Evolutionary conservation across 2,797 vertebrate species (phyloP).

Genomic region (Hozukius guyotensis): DNA sequence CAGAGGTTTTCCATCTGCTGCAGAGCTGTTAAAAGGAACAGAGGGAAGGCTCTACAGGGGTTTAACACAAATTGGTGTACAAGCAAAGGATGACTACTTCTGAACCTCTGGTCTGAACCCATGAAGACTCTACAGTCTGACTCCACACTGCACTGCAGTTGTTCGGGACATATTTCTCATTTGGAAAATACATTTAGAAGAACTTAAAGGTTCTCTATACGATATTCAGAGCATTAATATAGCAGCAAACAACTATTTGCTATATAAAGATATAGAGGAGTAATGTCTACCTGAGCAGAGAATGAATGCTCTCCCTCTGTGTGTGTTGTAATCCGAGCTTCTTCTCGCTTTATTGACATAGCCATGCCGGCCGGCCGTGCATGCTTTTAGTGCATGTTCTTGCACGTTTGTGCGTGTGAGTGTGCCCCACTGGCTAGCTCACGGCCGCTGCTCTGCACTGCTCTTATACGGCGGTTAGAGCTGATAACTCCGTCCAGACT

Average conservation of each 20-base stretch:
- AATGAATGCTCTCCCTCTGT: neutral
- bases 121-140: neutral
- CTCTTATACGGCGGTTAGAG: neutral
- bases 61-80: neutral
- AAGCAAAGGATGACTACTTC: neutral
- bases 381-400: neutral
- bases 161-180: neutral
- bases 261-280: neutral
- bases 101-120: neutral
- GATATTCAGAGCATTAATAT: neutral
- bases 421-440: neutral
- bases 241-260: neutral
- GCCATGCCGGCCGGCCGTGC: too few relatives aligned
- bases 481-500: neutral
- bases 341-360: neutral
- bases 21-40: neutral
- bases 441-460: neutral
- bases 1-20: neutral
- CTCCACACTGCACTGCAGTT: neutral
- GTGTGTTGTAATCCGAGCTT: neutral
- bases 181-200: neutral
- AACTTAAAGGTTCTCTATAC: neutral
- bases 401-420: too few relatives aligned
- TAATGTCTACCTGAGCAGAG: neutral
- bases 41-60: neutral